Conservation (phyloP, 2,797 vertebrate species). For the Hydrocynus forskahlii region DNA sequence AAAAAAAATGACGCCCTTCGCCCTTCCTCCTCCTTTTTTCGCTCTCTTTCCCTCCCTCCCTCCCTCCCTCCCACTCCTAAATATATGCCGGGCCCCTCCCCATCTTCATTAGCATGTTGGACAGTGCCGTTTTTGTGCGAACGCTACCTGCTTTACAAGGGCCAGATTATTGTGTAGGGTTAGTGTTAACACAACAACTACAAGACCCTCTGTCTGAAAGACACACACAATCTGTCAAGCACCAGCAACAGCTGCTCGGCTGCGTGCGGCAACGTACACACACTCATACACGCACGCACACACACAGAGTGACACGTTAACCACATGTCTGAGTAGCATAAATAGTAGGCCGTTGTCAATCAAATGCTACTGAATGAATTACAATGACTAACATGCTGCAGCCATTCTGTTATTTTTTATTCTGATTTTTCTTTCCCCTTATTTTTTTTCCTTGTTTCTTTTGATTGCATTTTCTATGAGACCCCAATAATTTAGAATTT, state of each 20-base stretch:
- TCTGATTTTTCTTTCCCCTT: slow-evolving; percentile 14
- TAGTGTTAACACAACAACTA: slow-evolving; percentile 85
- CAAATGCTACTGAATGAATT: slow-evolving; percentile 31
- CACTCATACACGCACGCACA: slow-evolving; percentile 72
- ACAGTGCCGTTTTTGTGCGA: slow-evolving; percentile 86
- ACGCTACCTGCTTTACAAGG: slow-evolving; percentile 92
- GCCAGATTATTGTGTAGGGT: slow-evolving; percentile 87
- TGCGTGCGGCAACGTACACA: slow-evolving; percentile 49
- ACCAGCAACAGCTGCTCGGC: slow-evolving; percentile 77
- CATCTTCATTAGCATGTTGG: slow-evolving; percentile 85
- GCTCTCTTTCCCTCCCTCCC: slow-evolving; percentile 71
- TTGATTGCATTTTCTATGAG: no score
- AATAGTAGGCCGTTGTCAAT: slow-evolving; percentile 37
- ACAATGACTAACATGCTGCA: background rate
- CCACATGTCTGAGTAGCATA: slow-evolving; percentile 47
- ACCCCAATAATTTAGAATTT: no score
- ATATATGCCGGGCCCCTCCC: slow-evolving; percentile 80
- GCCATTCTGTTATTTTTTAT: background rate
- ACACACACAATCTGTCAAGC: slow-evolving; percentile 84
- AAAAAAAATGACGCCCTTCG: slow-evolving; percentile 75
- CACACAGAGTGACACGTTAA: slow-evolving; percentile 75
- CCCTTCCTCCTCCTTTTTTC: slow-evolving; percentile 62
- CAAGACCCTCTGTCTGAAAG: slow-evolving; percentile 82
- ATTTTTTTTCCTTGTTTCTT: no score
- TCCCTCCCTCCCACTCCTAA: slow-evolving; percentile 77